These are phyloP conservation scores for Sebastes jordani DNA, from an alignment of 2,797 vertebrate genomes.

Conservation along the genomic window DNA sequence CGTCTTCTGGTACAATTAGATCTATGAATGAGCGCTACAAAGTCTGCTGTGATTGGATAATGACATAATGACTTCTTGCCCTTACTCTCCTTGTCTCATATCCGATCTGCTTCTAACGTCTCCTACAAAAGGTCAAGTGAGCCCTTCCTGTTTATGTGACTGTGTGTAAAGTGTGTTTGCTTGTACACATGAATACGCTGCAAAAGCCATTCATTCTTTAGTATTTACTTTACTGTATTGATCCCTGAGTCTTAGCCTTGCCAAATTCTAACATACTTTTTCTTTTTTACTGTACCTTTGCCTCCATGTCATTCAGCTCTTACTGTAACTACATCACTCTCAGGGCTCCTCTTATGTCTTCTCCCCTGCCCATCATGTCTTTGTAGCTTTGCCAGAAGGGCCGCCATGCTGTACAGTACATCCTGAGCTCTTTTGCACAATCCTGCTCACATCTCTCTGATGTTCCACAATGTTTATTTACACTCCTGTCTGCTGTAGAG, in stretches of 20 bases:
- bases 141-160: constrained; percentile 59
- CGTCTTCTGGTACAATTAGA: neutral
- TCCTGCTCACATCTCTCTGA: constrained; percentile 56
- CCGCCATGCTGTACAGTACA: neutral
- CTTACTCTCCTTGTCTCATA: constrained; percentile 53
- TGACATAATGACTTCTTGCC: constrained; percentile 44
- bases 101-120: constrained; percentile 52
- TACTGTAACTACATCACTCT: neutral
- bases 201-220: neutral
- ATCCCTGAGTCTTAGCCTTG: neutral
- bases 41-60: constrained; percentile 56
- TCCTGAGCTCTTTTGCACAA: constrained; percentile 33
- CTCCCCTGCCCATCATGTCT: neutral
- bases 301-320: neutral
- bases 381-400: neutral
- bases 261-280: neutral
- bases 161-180: neutral
- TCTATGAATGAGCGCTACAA: constrained; percentile 43
- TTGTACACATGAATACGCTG: neutral
- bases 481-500: constrained; percentile 46
- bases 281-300: neutral
- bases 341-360: neutral
- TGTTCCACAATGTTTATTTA: constrained; percentile 61
- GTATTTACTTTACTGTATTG: neutral
- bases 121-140: constrained; percentile 40